These are phyloP conservation scores for Lepidocolaptes lacrymiger DNA, from an alignment of 2,797 vertebrate species.

Conservation along the genomic window DNA sequence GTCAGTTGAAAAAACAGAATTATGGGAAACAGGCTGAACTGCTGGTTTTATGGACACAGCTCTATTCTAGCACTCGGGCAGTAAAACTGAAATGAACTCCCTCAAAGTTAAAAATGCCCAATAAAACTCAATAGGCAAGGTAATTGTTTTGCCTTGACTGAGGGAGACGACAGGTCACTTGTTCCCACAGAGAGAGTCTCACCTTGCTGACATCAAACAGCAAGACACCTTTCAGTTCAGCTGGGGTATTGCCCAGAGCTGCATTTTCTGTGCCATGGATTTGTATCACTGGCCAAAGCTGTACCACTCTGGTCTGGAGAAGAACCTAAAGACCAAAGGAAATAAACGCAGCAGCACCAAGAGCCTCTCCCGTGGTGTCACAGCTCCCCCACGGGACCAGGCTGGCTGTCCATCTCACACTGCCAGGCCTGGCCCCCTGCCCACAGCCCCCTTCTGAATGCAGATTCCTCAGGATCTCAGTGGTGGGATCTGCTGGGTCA, in stretches of 20 bases:
- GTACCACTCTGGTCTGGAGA: not conserved
- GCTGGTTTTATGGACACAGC: not conserved
- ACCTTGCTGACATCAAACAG: not conserved
- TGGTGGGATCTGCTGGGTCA: not conserved
- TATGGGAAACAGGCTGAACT: not conserved
- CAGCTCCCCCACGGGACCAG: constrained; percentile 48
- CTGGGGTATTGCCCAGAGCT: not conserved
- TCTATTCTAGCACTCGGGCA: not conserved
- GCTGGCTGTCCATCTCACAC: not conserved
- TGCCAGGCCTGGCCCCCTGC: not conserved
- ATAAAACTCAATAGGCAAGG: not conserved
- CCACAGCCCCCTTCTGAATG: fast-evolving
- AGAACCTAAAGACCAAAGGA: not conserved
- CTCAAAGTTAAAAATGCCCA: constrained; percentile 23
- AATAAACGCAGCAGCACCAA: fast-evolving
- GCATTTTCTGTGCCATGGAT: not conserved
- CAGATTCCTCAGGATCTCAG: not conserved
- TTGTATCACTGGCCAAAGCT: not conserved
- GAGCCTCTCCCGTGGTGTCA: not conserved
- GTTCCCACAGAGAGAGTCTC: not conserved
- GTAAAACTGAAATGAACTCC: constrained; percentile 32
- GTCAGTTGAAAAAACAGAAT: not conserved
- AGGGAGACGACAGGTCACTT: not conserved
- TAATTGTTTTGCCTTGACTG: not conserved
- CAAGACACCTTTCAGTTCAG: not conserved